phyloP scores from a whole-genome alignment of 2,113 vertebrate species.

The Hiodon tergisus region DNA sequence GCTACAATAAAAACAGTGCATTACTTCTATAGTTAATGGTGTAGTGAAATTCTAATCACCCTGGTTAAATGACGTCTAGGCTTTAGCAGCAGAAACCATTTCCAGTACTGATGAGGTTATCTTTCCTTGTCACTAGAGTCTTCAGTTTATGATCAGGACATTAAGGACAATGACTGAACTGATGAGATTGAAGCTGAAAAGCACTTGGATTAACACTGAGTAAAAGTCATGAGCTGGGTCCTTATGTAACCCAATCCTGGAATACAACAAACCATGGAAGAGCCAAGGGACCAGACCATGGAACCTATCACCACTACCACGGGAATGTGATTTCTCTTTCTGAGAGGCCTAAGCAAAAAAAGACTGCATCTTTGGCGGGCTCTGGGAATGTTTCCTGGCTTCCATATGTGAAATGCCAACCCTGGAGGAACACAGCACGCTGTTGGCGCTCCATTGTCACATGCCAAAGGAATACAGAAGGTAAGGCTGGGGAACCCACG shows the following conservation, averaged over 20 bases:
- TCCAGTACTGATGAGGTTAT: background rate
- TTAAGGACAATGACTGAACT: background rate
- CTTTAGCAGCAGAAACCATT: background rate
- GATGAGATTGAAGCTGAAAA: background rate
- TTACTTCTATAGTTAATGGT: background rate
- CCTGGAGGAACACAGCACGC: background rate
- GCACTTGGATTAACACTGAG: background rate
- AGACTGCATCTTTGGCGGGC: too few species aligned
- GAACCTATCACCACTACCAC: constrained; percentile 10
- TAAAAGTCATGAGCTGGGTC: constrained; percentile 1
- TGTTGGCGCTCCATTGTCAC: constrained; percentile 4
- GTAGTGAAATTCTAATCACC: background rate
- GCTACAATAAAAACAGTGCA: background rate
- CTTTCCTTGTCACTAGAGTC: constrained; percentile 3
- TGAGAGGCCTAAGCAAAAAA: too few species aligned
- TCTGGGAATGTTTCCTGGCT: background rate
- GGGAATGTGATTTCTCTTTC: background rate
- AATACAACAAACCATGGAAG: constrained; percentile 25
- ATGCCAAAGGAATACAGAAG: constrained; percentile 35
- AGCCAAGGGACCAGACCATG: constrained; percentile 18
- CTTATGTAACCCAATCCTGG: constrained; percentile 43
- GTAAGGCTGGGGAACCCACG: background rate
- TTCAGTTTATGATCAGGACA: background rate
- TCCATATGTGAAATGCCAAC: background rate
- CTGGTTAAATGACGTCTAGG: background rate